A percentile compares a stretch with the other conserved stretches of the same genome.
Evolutionary conservation across 2,113 vertebrate genomes (phyloP).

Genomic region (Falcunculus frontatus): DNA sequence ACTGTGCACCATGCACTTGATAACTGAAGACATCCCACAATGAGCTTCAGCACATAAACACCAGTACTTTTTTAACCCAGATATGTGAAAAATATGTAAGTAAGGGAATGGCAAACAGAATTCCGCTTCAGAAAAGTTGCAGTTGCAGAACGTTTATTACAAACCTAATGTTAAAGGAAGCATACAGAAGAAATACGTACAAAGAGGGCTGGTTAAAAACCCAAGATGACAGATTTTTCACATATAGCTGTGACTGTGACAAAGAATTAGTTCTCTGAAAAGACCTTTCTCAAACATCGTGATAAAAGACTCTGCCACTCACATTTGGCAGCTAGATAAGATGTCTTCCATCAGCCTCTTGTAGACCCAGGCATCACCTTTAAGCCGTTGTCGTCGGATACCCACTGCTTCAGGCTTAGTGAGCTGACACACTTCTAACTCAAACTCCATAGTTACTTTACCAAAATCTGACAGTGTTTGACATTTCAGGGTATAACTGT

Average conservation of each 20-base stretch:
- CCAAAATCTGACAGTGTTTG: constrained; percentile 85
- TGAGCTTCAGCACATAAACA: constrained; percentile 30
- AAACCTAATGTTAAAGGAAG: background rate
- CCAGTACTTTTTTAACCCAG: constrained; percentile 2
- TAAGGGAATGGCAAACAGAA: background rate
- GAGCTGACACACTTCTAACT: constrained; percentile 91
- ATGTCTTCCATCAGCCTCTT: constrained; percentile 93
- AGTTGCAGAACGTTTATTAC: background rate
- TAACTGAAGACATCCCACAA: constrained; percentile 60
- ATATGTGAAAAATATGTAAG: background rate
- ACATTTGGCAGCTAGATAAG: constrained; percentile 81
- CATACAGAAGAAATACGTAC: background rate
- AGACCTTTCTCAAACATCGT: background rate
- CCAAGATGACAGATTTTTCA: background rate
- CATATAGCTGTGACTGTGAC: background rate
- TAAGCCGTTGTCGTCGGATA: constrained; percentile 86
- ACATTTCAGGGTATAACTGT: constrained; percentile 90
- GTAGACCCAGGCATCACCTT: constrained; percentile 96
- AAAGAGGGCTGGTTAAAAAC: background rate
- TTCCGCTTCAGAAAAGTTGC: constrained; percentile 38
- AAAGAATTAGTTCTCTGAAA: background rate
- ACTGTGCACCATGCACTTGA: constrained; percentile 57
- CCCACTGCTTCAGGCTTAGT: constrained; percentile 81
- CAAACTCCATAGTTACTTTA: constrained; percentile 89
- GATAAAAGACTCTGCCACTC: background rate